Base-by-base conservation (phyloP, 1,140 invertebrate species). In the Drosophila fuyamai region DNA sequence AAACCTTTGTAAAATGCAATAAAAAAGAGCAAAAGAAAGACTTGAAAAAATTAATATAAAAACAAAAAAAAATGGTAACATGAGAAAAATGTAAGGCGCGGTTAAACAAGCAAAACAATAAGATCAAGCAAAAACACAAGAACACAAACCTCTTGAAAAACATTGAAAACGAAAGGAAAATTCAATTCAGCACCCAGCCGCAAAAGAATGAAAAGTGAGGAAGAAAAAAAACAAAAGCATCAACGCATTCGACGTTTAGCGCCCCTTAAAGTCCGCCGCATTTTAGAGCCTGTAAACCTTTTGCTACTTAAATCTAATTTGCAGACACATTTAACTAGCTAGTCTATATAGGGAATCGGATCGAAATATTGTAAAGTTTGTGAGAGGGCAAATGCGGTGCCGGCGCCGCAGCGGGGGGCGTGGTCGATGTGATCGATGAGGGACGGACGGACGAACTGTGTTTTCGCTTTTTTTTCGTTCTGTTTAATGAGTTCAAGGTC, bases 21-120 rank as follows among this genome's bases (percentile, higher is more conserved):
- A 91, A 92, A 92, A 92, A 91, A 86, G 73, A 91, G 85, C 90
- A 92, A 92, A 92, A 92, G 79, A 92, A 92, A 92, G 90, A 92
- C 90, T 92, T 92, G 73, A 88, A 91, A 88, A 76, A 79, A 68
- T 76, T 70, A 88, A 88, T 74, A 43, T 78, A 78, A 81, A 90
- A 41, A 27, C 44, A 40, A 78, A 56, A 60, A 65, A 75, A 71
- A 65, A 59, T 63, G 50, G 48, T 59, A 72, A 79, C 58, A 63
- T 44, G 58, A 66, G 54, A 72, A 54, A 70, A 59, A 80, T 70
- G 58, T 75, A 73, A 61, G 51, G 67, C 54, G 66, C 67, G 58
- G 57, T 61, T 46, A 47, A 57, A 55, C 36, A 79, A 56, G 59
- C 48, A 62, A 54, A 38, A 32, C 29, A 54, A 35, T 41, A 56